Evolutionary conservation across 1,140 invertebrate genomes (phyloP).

Genomic region (Zelostemma sp.): DNA sequence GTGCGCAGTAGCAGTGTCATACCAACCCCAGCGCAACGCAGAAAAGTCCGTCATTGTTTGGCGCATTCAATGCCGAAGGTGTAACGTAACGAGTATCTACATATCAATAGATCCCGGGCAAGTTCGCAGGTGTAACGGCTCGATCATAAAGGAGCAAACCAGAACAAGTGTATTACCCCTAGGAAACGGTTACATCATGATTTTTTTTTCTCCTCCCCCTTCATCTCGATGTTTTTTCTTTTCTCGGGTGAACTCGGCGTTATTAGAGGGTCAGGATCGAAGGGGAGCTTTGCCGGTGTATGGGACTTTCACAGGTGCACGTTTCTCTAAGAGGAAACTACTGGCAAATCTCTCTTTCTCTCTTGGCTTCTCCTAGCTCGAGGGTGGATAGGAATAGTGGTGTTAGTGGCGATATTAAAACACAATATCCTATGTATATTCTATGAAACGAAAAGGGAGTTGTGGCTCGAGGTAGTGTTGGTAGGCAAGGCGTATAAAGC

Average conservation of each 20-base stretch:
- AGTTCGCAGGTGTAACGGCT: constrained; percentile 66
- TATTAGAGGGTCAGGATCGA: constrained; percentile 55
- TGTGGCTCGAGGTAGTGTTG: constrained; percentile 31
- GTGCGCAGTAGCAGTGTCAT: constrained; percentile 25
- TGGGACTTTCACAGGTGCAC: constrained; percentile 69
- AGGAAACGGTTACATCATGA: constrained; percentile 67
- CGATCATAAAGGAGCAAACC: constrained; percentile 57
- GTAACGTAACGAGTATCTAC: constrained; percentile 65
- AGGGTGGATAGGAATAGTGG: constrained; percentile 40
- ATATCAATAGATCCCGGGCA: constrained; percentile 64
- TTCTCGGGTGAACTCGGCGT: constrained; percentile 43
- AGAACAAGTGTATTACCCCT: constrained; percentile 64
- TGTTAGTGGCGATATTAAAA: constrained; percentile 66
- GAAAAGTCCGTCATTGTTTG: constrained; percentile 52
- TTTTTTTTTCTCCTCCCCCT: constrained; percentile 52
- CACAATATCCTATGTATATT: constrained; percentile 63
- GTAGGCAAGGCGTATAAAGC: constrained; percentile 34
- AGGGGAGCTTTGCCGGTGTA: constrained; percentile 53
- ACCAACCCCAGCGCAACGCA: constrained; percentile 8
- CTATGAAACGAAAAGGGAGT: constrained; percentile 48
- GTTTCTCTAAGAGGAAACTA: constrained; percentile 57
- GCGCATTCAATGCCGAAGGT: constrained; percentile 55
- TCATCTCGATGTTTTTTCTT: constrained; percentile 27
- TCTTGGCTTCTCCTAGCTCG: constrained; percentile 16
- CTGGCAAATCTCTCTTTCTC: constrained; percentile 22